Percentiles rank a stretch among this genome's conserved stretches.
phyloP scores from a whole-genome alignment of 2,888 invertebrate genomes.

The Entomobrya proxima region DNA sequence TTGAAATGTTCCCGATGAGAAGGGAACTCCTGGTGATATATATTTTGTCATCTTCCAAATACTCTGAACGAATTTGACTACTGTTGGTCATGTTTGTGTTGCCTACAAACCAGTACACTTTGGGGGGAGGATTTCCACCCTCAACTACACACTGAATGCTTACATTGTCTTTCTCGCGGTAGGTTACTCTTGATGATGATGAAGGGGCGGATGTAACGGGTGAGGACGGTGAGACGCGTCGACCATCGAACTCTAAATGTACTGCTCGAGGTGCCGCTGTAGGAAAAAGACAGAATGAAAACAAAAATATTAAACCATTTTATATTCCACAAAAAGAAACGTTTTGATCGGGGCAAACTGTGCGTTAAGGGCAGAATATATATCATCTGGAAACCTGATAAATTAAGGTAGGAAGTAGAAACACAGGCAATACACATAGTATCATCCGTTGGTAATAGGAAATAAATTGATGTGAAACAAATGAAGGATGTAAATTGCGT shows the following conservation, averaged over 20 bases:
- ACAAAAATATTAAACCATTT: background rate
- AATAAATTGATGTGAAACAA: conserved; percentile 38
- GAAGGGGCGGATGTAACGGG: conserved; percentile 60
- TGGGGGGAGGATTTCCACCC: conserved; percentile 73
- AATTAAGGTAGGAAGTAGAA: background rate
- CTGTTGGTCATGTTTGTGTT: conserved; percentile 74
- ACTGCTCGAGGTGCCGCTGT: conserved; percentile 90
- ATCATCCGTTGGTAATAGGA: background rate
- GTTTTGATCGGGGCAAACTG: background rate
- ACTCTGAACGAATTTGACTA: conserved; percentile 71
- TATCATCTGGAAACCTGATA: no score
- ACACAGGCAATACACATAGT: background rate
- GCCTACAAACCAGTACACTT: conserved; percentile 74
- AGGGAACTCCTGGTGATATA: conserved; percentile 81
- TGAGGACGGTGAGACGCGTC: conserved; percentile 72
- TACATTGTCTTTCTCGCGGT: conserved; percentile 75
- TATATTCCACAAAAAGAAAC: conserved; percentile 1
- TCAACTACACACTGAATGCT: conserved; percentile 75
- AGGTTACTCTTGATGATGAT: conserved; percentile 72
- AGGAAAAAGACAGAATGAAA: conserved; percentile 75
- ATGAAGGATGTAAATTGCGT: conserved; percentile 52
- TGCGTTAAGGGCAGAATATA: no score
- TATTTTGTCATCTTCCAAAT: conserved; percentile 75
- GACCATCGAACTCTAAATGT: conserved; percentile 90
- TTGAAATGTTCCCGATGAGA: conserved; percentile 85